Conservation (phyloP, 2,113 vertebrate species). For the Micronisus gabar region DNA sequence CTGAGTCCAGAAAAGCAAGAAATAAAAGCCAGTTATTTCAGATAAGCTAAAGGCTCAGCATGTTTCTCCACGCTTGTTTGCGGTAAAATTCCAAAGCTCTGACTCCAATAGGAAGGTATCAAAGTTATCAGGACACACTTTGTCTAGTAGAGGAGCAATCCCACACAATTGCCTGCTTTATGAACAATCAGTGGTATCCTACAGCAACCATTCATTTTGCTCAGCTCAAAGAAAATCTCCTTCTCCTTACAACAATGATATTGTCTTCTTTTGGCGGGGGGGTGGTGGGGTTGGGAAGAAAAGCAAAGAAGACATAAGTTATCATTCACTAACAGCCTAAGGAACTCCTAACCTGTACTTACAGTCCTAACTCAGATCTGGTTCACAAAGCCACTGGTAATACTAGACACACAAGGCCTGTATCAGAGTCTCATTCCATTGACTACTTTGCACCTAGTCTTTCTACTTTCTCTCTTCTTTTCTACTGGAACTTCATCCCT, state of each 20-base stretch:
- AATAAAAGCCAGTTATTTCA: background rate
- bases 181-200: background rate
- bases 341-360: background rate
- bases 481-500: background rate
- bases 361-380: background rate
- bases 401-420: background rate
- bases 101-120: background rate
- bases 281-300: background rate
- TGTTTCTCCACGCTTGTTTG: background rate
- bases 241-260: background rate
- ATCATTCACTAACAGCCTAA: background rate
- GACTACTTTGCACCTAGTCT: background rate
- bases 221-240: background rate
- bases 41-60: background rate
- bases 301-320: background rate
- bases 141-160: background rate
- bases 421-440: background rate
- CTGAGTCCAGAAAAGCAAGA: slow-evolving; percentile 31
- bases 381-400: background rate
- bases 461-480: background rate
- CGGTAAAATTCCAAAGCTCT: background rate
- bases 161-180: background rate
- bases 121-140: background rate
- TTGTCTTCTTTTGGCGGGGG: background rate
- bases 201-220: background rate